A percentile compares a stretch with the other conserved stretches of the same genome.
These are phyloP conservation scores for Porites cylindrica DNA, from an alignment of 92 coral and sea anemone species.

Conservation along the genomic window DNA sequence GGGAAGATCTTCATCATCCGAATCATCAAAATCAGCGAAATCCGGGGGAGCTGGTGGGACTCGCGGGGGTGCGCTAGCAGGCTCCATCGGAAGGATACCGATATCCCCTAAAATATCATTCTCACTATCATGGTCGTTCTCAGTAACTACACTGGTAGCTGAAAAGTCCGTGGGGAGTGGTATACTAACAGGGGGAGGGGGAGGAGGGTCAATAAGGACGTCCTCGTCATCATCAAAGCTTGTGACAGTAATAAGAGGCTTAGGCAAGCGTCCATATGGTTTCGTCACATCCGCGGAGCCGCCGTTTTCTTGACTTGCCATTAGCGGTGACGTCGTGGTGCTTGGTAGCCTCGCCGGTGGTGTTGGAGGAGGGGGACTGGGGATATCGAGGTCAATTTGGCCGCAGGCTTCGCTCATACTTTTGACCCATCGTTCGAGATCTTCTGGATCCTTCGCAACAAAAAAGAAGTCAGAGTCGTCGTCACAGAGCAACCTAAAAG, in stretches of 20 bases:
- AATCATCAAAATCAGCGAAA: conserved; percentile 66
- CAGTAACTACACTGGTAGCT: neutral
- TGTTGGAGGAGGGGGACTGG: conserved; percentile 67
- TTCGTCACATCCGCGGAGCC: conserved; percentile 26
- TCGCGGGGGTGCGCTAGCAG: conserved; percentile 57
- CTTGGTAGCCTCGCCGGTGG: conserved; percentile 8
- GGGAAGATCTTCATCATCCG: conserved; percentile 71
- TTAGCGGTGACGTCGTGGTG: neutral
- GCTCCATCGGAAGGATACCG: conserved; percentile 51
- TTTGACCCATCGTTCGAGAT: conserved; percentile 73
- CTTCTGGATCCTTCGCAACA: conserved; percentile 71
- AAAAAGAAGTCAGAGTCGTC: conserved; percentile 89
- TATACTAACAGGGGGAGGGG: conserved; percentile 62
- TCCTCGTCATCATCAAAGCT: conserved; percentile 82
- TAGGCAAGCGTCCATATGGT: conserved; percentile 25
- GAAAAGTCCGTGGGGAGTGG: conserved; percentile 55
- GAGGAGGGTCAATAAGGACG: conserved; percentile 57
- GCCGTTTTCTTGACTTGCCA: neutral
- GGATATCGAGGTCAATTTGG: conserved; percentile 46
- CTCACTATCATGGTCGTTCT: conserved; percentile 7
- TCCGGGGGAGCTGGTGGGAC: conserved; percentile 71
- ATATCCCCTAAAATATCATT: conserved; percentile 51
- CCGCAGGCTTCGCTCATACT: conserved; percentile 47
- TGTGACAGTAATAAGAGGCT: conserved; percentile 83
- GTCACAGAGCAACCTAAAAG: conserved; percentile 75